These are phyloP conservation scores for Ctenodactylus gundi DNA, from an alignment of 2,113 vertebrate genomes.

Conservation along the genomic window DNA sequence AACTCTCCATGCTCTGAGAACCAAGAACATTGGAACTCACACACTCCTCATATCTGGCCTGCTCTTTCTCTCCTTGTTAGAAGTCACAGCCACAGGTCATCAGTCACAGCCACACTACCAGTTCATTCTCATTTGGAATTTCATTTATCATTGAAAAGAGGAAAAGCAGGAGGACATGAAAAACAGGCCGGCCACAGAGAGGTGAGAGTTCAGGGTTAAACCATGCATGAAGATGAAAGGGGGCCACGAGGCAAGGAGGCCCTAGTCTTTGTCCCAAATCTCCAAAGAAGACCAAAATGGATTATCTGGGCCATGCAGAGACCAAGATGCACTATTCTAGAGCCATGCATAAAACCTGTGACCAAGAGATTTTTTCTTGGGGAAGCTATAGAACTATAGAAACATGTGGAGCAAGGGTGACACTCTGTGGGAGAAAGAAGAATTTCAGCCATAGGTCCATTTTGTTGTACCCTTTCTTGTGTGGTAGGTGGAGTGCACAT, in stretches of 20 bases:
- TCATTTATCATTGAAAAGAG: no score
- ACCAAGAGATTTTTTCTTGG: not conserved
- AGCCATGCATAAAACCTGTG: not conserved
- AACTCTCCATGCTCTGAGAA: no score
- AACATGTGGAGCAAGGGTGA: constrained; percentile 48
- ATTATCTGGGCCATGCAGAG: not conserved
- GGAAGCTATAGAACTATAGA: not conserved
- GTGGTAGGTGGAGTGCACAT: not conserved
- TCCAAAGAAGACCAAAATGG: not conserved
- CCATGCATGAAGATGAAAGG: not conserved
- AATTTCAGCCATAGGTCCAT: constrained; percentile 50
- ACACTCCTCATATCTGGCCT: not conserved
- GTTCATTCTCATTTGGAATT: not conserved
- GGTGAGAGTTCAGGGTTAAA: not conserved
- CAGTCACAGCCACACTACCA: not conserved
- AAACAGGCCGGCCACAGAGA: not conserved
- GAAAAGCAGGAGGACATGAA: not conserved
- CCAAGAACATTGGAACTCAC: not conserved
- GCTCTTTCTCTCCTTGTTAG: not conserved
- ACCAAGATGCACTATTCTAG: not conserved
- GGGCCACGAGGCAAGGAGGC: not conserved
- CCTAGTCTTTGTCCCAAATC: not conserved
- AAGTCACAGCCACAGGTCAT: not conserved
- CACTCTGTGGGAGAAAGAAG: constrained; percentile 64
- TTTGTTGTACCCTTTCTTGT: not conserved